Conservation (phyloP, 2,113 vertebrate genomes). For the Anoura caudifer region DNA sequence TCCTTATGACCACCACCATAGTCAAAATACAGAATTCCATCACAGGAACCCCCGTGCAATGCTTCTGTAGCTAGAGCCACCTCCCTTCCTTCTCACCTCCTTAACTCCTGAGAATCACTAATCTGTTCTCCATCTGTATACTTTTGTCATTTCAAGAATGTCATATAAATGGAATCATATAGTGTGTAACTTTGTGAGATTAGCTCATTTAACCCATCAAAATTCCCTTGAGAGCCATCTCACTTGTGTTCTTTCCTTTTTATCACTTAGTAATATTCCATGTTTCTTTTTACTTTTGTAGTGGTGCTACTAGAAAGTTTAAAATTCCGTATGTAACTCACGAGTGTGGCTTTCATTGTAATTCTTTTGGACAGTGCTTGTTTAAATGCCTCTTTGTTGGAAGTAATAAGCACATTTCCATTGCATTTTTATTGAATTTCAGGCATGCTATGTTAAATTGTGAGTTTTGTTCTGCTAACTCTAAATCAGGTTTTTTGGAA, state of each 20-base stretch:
- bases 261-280: background rate
- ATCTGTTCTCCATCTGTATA: background rate
- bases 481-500: background rate
- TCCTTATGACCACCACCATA: background rate
- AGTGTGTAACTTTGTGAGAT: background rate
- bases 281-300: background rate
- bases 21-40: background rate
- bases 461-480: constrained; percentile 5
- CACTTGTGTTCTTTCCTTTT: background rate
- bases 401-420: background rate
- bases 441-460: background rate
- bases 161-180: background rate
- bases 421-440: background rate
- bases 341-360: background rate
- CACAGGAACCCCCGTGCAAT: too few relatives aligned
- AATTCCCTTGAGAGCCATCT: background rate
- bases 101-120: background rate
- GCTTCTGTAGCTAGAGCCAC: background rate
- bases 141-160: background rate
- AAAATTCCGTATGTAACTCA: background rate
- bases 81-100: background rate
- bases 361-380: background rate
- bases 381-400: background rate
- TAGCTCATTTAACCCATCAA: background rate
- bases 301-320: background rate